Conservation (phyloP, 2,797 vertebrate species). For the Acomys russatus region DNA sequence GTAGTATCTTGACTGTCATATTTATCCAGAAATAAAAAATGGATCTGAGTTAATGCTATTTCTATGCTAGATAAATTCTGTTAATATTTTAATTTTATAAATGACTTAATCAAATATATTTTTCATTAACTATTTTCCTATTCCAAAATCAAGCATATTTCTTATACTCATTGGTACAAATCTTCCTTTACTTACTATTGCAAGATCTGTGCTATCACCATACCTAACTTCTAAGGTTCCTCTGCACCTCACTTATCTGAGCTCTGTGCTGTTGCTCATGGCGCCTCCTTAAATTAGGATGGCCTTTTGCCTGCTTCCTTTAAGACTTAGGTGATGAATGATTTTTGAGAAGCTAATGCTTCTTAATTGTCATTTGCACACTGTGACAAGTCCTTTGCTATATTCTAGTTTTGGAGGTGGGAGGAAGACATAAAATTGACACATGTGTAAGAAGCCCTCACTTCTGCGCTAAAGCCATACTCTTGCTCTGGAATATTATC, state of each 20-base stretch:
- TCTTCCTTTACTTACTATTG: background rate
- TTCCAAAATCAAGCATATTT: conserved; percentile 26
- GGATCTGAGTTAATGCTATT: background rate
- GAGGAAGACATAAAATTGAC: background rate
- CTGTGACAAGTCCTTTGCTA: background rate
- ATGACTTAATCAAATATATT: background rate
- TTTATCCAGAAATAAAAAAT: conserved; percentile 5
- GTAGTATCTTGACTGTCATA: background rate
- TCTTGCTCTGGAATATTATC: background rate
- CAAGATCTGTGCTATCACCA: background rate
- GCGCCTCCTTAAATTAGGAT: background rate
- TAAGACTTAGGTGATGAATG: background rate
- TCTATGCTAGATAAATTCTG: conserved; percentile 25
- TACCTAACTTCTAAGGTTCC: background rate
- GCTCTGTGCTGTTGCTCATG: background rate
- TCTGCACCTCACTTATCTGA: background rate
- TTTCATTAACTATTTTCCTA: conserved; percentile 55
- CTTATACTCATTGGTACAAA: background rate
- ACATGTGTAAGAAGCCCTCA: background rate
- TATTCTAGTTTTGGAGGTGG: background rate
- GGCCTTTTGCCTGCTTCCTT: background rate
- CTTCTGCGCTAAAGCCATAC: background rate
- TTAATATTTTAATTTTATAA: conserved; percentile 51
- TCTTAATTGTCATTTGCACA: conserved; percentile 6
- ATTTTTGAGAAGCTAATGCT: background rate